phyloP scores from a whole-genome alignment of 2,888 invertebrate genomes.

The Troides oblongomaculatus region DNA sequence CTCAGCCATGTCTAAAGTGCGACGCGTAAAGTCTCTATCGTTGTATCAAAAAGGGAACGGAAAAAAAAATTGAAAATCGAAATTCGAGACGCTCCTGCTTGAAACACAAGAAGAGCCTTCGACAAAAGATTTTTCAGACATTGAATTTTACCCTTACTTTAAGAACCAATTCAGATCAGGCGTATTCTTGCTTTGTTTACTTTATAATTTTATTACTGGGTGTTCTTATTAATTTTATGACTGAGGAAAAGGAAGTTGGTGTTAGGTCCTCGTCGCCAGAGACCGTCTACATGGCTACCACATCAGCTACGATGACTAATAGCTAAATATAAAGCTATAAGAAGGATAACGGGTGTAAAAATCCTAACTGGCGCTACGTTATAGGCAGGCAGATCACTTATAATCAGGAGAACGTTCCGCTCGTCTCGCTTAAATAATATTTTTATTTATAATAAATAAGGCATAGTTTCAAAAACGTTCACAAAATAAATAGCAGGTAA shows the following conservation, averaged over 20 bases:
- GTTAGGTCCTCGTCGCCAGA: too few species aligned
- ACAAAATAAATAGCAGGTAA: not conserved
- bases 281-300: too few species aligned
- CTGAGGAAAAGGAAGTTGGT: too few species aligned
- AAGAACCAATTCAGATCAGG: constrained; percentile 41
- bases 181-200: not conserved
- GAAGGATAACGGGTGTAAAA: too few species aligned
- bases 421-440: too few species aligned
- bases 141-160: constrained; percentile 47
- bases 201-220: not conserved
- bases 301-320: too few species aligned
- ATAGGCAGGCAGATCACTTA: too few species aligned
- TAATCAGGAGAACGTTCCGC: too few species aligned
- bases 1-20: constrained; percentile 62
- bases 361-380: too few species aligned
- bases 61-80: constrained; percentile 53
- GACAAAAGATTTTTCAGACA: constrained; percentile 51
- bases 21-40: constrained; percentile 65
- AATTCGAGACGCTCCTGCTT: constrained; percentile 48
- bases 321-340: too few species aligned
- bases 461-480: not conserved
- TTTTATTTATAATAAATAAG: not conserved
- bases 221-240: not conserved
- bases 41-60: constrained; percentile 54
- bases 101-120: constrained; percentile 48